phyloP scores from a whole-genome alignment of 1,140 invertebrate species.

The Cecropterus lyciades region DNA sequence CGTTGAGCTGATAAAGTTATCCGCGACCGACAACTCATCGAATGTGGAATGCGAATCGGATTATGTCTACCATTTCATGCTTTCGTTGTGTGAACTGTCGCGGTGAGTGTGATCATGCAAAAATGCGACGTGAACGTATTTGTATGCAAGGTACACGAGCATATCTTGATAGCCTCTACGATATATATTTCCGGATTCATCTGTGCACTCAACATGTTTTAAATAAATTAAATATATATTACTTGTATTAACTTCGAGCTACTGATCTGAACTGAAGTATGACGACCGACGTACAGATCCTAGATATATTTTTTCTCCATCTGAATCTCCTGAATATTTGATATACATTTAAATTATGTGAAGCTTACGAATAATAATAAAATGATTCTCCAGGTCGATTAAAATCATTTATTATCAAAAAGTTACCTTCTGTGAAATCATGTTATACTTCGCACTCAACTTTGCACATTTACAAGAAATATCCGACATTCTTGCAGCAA shows the following conservation, averaged over 20 bases:
- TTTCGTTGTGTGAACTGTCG: constrained; percentile 1
- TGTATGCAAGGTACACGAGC: constrained; percentile 2
- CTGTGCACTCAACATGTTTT: constrained; percentile 3
- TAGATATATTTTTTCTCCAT: too few species aligned
- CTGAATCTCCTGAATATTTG: too few species aligned
- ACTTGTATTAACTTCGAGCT: not conserved
- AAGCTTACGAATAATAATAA: too few species aligned
- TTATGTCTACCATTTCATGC: constrained; percentile 1
- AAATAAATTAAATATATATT: not conserved
- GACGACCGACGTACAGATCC: too few species aligned
- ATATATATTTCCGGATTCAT: constrained; percentile 7
- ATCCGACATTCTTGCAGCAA: too few species aligned
- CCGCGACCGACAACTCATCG: not conserved
- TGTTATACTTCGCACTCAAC: too few species aligned
- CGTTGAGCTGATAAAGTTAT: constrained; percentile 8
- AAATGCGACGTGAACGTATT: constrained; percentile 4
- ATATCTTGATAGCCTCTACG: constrained; percentile 3
- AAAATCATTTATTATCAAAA: too few species aligned
- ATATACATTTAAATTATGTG: too few species aligned
- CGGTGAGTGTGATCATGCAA: constrained; percentile 1
- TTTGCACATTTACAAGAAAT: too few species aligned
- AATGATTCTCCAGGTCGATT: too few species aligned
- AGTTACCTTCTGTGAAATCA: too few species aligned
- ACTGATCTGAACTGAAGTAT: not conserved
- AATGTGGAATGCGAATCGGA: not conserved